Percentiles rank a stretch among this genome's conserved stretches.
Evolutionary conservation across 2,113 vertebrate species (phyloP).

Genomic region (Tyrannus savana): DNA sequence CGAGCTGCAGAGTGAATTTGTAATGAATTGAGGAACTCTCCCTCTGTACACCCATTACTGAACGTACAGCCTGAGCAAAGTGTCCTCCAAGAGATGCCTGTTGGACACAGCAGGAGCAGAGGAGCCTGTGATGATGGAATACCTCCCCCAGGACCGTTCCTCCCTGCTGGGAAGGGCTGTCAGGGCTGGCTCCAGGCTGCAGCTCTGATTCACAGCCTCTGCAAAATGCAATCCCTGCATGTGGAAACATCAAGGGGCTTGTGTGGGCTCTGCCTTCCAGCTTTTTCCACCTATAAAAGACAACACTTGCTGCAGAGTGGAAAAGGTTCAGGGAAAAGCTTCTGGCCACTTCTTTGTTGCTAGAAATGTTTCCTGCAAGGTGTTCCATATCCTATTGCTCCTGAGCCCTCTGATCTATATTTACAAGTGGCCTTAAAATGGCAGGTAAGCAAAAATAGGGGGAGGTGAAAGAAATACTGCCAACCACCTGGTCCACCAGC

Average conservation of each 20-base stretch:
- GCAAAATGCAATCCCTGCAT: background rate
- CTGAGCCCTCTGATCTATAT: background rate
- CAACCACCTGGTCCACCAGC: background rate
- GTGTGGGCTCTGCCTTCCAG: background rate
- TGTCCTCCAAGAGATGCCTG: background rate
- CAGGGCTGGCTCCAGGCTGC: background rate
- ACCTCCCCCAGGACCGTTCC: background rate
- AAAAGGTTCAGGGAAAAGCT: background rate
- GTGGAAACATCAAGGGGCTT: background rate
- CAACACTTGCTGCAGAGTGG: background rate
- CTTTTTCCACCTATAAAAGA: background rate
- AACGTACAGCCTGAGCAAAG: background rate
- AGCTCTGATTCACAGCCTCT: background rate
- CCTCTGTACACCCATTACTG: background rate
- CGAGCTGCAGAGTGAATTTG: background rate
- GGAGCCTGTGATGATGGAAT: background rate
- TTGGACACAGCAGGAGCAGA: background rate
- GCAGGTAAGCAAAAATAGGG: conserved; percentile 10
- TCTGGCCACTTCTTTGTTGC: background rate
- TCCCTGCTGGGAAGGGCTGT: background rate
- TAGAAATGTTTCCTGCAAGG: background rate
- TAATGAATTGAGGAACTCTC: background rate
- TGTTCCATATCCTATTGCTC: background rate
- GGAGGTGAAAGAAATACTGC: background rate
- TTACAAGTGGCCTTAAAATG: conserved; percentile 2